Evolutionary conservation across 2,113 vertebrate species (phyloP), one percentile per base, ranked within the genome.

Genomic region (Galemys pyrenaicus): DNA sequence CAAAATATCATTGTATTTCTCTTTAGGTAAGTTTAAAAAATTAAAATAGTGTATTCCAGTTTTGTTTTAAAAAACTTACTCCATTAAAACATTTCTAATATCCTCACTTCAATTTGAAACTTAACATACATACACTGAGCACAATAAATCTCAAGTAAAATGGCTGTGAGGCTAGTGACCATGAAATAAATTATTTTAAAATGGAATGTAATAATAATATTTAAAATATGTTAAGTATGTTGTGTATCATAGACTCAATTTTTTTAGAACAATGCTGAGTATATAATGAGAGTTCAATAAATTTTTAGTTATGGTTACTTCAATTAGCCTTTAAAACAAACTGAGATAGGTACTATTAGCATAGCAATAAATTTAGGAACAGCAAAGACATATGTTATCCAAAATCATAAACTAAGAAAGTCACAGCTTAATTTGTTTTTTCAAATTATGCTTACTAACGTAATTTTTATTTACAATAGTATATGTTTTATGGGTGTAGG

Each of bases 181-280:
- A 26, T 64, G 20, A 84, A 88, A 85, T 30, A 75, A 88, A 82
- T 24, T 7, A 60, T 22, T 49, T 89, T 84, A 93, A 92, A 96
- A 84, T 22, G 68, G 24, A 92, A 78, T 16, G 65, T 8, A 68
- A 83, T 68, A 92, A 58, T 24, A 64, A 77, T 58, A 73, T 67
- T 30, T 82, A 87, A 94, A 54, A 89, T 89, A 64, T 74, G 54
- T 5, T 49, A 17, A 92, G 9, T 9, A 70, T 81, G 30, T 75
- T 83, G 7, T 35, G 60, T 32, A 65, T 8, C 16, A 11, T 41
- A 58, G 35, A 13, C 6, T 82, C 51, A 92, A 70, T 93, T 44
- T 39, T 71, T 54, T 91, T 89, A 71, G 17, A 84, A 68, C 5
- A 83, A 49, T 58, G 60, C 13, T 67, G 83, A 70, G 30, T 19